Evolutionary conservation across 2,797 vertebrate genomes (phyloP), one percentile per base, ranked within the genome.

Genomic region (Acanthurus lineatus): DNA sequence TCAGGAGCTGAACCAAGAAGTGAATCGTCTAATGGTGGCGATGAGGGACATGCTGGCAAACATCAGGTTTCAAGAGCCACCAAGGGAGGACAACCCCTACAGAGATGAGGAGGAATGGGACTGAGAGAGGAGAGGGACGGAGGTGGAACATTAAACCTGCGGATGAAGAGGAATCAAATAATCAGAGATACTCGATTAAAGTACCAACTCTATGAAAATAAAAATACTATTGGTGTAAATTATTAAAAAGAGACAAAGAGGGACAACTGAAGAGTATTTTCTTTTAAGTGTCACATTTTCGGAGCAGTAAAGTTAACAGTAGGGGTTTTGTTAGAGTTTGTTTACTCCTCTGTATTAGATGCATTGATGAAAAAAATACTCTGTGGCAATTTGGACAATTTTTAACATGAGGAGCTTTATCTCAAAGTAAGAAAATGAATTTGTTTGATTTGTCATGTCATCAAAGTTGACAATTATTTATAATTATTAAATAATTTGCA

Each of bases 21-120:
- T 99, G 76, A 98, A 99, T 89, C 93, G 97, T 73, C 95, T 99
- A 11, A 99, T 99, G 98, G 96, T 97, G 47, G 98, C 98, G 10
- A 97, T 99, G 96, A 95, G 97, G 20, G 98, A 99, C 95, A 98
- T 99, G 97, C 94, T 99, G 94, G 98, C 97, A 35, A 99, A 99
- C 92, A 99, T 99, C 91, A 96, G 97, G 87, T 98, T 99, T 86
- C 97, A 97, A 72, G 98, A 99, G 78, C 97, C 96, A 0, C 97
- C 96, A 0, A 94, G 91, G 1, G 97, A 99, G 0, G 97, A 99
- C 89, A 96, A 97, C 87, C 95, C 95, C 0, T 97, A 98, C 81
- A 95, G 94, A 22, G 97, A 97, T 0, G 97, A 96, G 1, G 94
- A 98, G 9, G 97, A 96, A 65, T 96, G 96, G 95, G 97, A 99